Evolutionary conservation across 2,888 invertebrate genomes (phyloP), one percentile per base, ranked within the genome.

Genomic region (Rotaria macrura): DNA sequence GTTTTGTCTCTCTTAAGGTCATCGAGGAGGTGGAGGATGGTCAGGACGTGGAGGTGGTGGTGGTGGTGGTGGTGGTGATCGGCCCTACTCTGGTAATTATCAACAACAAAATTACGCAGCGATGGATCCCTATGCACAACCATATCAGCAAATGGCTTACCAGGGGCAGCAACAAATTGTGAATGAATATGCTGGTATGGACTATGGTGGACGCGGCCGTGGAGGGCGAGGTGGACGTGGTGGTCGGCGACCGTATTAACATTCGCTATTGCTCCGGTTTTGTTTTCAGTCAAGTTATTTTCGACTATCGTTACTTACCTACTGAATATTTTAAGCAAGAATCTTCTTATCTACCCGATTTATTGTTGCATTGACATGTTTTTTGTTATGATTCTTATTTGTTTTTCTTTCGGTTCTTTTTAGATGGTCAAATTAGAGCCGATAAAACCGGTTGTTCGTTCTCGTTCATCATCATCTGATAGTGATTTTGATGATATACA

Each of bases 401-500:
- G 34, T 34, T 65, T 34, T 65, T 57, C 29, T n/a, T 20, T 38
- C 34, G 29, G 5, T 65, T 17, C 20, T 65, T 65, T 65, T 29
- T 25, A 65, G 65, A 65, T 65, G 65, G 65, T 65, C 17, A 65
- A 65, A 65, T 29, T 29, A 29, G 65, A 65, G 65, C 17, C 65
- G 65, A 65, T 65, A 20, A 65, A 65, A 65, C 65, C 65, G 34
- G 34, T 65, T 38, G 7, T 43, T 43, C 79, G 79, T 79, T 79
- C 79, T 43, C 79, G 79, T 79, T 79, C 79, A 40, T 79, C 79
- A 43, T 79, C 79, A 79, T 79, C 79, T n/a, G n/a, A 79, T 43
- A 79, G 79, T 79, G 43, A 79, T n/a, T 43, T 25, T 43, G 43
- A 79, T 79, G 43, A 79, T 79, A 23, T 43, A 23, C 12, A 79